Evolutionary conservation across 2,113 vertebrate genomes (phyloP).

Genomic region (Apistogramma diplotaenia): DNA sequence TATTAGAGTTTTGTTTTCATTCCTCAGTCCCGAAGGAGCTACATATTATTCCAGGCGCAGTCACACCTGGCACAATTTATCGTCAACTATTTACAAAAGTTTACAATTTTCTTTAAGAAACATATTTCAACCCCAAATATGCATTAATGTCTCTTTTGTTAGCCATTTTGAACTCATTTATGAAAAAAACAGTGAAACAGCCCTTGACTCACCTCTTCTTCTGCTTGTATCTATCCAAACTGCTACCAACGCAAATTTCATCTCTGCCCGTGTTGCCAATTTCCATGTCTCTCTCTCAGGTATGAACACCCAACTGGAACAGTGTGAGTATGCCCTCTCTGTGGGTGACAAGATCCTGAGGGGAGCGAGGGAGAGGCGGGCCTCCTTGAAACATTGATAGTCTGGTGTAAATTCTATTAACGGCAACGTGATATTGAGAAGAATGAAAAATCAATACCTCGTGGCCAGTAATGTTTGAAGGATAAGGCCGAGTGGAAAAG

Average conservation of each 20-base stretch:
- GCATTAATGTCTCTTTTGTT: not conserved
- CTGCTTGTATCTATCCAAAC: slow-evolving; percentile 25
- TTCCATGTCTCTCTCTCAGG: slow-evolving; percentile 57
- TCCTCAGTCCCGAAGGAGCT: not conserved
- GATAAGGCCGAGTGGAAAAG: slow-evolving; percentile 78
- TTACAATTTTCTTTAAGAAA: not conserved
- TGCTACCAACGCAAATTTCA: slow-evolving; percentile 11
- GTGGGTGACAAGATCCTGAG: slow-evolving; percentile 18
- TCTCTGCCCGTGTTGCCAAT: slow-evolving; percentile 10
- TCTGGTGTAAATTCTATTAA: slow-evolving; percentile 69
- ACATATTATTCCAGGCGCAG: not conserved
- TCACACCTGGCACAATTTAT: no score
- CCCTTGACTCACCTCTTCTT: slow-evolving; percentile 56
- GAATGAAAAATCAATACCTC: slow-evolving; percentile 71
- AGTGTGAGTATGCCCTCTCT: slow-evolving; percentile 5
- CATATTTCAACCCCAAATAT: not conserved
- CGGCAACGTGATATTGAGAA: slow-evolving; percentile 65
- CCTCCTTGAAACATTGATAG: slow-evolving; percentile 63
- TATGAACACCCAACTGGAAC: slow-evolving; percentile 21
- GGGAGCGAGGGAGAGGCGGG: slow-evolving; percentile 13
- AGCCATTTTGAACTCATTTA: not conserved
- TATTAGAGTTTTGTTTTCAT: not conserved
- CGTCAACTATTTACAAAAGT: no score
- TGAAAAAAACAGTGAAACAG: not conserved
- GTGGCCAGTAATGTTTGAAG: slow-evolving; percentile 81